Base-by-base conservation (phyloP, 1,140 invertebrate species). In the Bombus balteatus region DNA sequence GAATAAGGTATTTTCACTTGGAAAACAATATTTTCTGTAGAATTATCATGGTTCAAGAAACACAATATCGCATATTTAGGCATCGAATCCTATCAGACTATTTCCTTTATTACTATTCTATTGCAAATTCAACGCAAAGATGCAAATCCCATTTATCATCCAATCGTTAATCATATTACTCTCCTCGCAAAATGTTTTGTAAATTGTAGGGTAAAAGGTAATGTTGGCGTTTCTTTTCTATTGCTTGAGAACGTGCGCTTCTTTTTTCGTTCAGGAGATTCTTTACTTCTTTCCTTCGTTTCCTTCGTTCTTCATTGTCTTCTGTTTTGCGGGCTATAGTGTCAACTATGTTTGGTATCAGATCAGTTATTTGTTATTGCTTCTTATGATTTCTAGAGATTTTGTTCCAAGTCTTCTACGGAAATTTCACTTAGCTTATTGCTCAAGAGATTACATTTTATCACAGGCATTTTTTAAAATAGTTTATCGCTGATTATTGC, bases 111-210 rank as follows among this genome's bases (percentile, higher is more conserved):
- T 85, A 73, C 75, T 78, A 79, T 80, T 84, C 68, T 80, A 76
- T 43, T 76, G 43, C 53, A 72, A 80, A 80, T 80, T 85, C 53
- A 65, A 53, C 34, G 15, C 77, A 80, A 80, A 84, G 34, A 80
- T 73, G 73, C 68, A 80, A 72, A 72, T 79, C 76, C 77, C 41
- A 71, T 80, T 80, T 78, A 62, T 85, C 77, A 85, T 80, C 83
- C 83, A 57, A 83, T 65, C 82, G 77, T 72, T 72, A 65, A 80
- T 85, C 83, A 79, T 80, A 68, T n/a, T 85, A 47, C 53, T 62
- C n/a, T 85, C 83, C 83, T 85, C 77, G 76, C 53, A 85, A 85
- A 85, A 71, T 80, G 82, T 85, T 85, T 85, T 80, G 77, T 80
- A 79, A 85, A 59, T 71, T 32, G 68, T 85, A 72, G 28, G 74